Base-by-base conservation (phyloP, 2,797 vertebrate genomes). In the Phoeniculus purpureus region DNA sequence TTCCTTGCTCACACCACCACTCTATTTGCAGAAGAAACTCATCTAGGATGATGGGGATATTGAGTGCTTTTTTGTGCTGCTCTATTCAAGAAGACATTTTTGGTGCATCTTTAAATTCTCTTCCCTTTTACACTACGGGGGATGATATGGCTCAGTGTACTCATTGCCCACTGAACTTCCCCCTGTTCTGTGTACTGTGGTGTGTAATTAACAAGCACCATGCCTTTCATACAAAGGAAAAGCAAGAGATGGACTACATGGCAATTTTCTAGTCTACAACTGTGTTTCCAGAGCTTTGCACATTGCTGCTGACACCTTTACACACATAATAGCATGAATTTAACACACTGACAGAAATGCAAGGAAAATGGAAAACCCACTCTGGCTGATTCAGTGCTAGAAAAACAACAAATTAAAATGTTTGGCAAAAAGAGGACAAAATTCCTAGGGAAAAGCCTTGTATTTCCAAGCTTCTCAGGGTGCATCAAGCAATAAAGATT, bases 321-420 rank as follows among this genome's bases (percentile, higher is more conserved):
- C 77, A 80, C 87, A 51, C 84, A 59, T 70, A 86, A 83, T 81
- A 56, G 79, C 87, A 55, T 81, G 81, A 92, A 94, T 95, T 94
- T 95, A 94, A 92, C 73, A 94, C 81, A 79, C 34, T 3, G 22
- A 45, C 64, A 90, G 83, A 81, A 96, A 95, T 82, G 58, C 51
- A 94, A 84, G 67, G 75, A 64, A 85, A 96, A 95, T 54, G 71
- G 52, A 94, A 94, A 54, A 92, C 76, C 52, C 94, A 90, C 59
- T 74, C 89, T 94, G 94, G 61, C 73, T 95, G 92, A 73, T 81
- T 94, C 85, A 78, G 64, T 71, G 75, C 85, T 91, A 47, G 71
- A 85, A 87, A 94, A 96, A 75, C 73, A 94, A 89, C 75, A 91
- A 94, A 96, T 95, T 96, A 92, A 92, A 95, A 85, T 94, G 94